Evolutionary conservation across 2,888 invertebrate species (phyloP), one percentile per base, ranked within the genome.

Genomic region (Synergus japonicus): DNA sequence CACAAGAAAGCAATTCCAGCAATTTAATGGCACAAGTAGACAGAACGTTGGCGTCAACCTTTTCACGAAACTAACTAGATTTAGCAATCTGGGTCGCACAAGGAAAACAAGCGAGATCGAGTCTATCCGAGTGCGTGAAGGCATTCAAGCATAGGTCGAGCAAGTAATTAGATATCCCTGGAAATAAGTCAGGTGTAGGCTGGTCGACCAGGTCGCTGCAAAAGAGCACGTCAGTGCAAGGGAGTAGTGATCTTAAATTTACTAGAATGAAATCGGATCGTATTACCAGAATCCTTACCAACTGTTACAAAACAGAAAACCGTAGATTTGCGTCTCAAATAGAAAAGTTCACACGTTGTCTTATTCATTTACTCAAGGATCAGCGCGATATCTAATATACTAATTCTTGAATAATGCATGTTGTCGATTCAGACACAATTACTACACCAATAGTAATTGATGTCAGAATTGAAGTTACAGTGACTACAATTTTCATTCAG

Each of bases 101-200:
- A 76, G 78, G 78, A 82, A 79, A 80, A 82, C 81, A 76, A 76
- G 77, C 65, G 81, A 79, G 77, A 80, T 73, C 9, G 76, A 54
- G 44, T 64, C 81, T 76, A 80, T 77, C 78, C 77, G 79, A 80
- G 82, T 84, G 85, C 87, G 87, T 85, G 87, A 86, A 86, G 84
- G 86, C 83, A 86, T 89, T 86, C 85, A 78, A 79, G 76, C 85
- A 85, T 83, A 83, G 86, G 81, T 85, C 86, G 85, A 76, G 83
- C 85, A 79, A 87, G 91, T 90, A 91, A 91, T 90, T 89, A 91
- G 90, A 91, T 91, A 91, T 87, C 88, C 90, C 89, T 91, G 90
- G 91, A 90, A 91, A 90, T 87, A 86, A 87, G 85, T 89, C 86
- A 86, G 86, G 83, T 86, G 85, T 77, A 85, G 85, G 84, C 85